These are phyloP conservation scores for Xerus rutilus DNA, from an alignment of 2,797 vertebrate species.

Conservation along the genomic window DNA sequence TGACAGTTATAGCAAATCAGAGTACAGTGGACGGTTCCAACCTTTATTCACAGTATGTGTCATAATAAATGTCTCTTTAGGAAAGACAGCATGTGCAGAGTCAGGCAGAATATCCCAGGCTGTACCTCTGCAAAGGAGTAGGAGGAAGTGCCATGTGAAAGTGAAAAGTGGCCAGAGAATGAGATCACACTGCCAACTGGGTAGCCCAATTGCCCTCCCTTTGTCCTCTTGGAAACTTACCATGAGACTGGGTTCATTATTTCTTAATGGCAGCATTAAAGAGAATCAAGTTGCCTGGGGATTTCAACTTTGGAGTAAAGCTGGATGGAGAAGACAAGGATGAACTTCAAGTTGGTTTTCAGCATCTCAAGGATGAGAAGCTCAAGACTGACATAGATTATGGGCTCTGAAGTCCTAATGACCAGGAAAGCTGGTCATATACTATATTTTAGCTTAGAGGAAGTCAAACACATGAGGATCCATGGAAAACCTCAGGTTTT, in stretches of 20 bases:
- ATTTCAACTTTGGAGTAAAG: not conserved
- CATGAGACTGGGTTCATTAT: not conserved
- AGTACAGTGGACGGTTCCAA: constrained; percentile 78
- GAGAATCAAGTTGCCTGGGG: not conserved
- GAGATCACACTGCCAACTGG: constrained; percentile 22
- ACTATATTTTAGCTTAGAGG: not conserved
- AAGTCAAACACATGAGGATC: not conserved
- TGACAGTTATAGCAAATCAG: constrained; percentile 86
- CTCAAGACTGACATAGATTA: not conserved
- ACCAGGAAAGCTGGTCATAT: not conserved
- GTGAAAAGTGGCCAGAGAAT: constrained; percentile 23
- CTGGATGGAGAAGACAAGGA: not conserved
- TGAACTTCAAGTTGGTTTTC: not conserved
- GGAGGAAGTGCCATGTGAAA: constrained; percentile 22
- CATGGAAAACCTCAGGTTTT: not conserved
- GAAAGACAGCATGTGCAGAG: constrained; percentile 77
- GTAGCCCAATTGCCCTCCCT: not conserved
- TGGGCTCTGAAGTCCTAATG: not conserved
- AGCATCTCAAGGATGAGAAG: not conserved
- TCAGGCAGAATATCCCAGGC: constrained; percentile 74
- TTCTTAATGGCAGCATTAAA: not conserved
- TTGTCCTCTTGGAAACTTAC: not conserved
- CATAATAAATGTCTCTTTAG: constrained; percentile 83
- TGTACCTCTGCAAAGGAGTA: constrained; percentile 59
- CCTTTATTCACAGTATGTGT: constrained; percentile 84